Conservation (phyloP, 1,140 invertebrate species). For the Adelges cooleyi region DNA sequence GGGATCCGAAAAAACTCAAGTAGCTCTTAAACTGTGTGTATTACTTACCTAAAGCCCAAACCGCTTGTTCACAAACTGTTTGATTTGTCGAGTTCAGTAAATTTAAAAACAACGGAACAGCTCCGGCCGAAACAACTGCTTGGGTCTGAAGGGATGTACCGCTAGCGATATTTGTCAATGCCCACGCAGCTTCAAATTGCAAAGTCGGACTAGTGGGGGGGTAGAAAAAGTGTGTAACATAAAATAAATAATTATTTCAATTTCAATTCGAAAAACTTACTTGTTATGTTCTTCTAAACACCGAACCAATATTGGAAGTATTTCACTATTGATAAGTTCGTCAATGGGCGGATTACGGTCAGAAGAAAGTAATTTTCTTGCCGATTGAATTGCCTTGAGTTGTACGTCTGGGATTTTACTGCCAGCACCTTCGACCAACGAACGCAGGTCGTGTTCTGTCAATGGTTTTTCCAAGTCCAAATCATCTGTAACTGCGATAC, state of each 20-base stretch:
- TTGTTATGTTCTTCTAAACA: constrained; percentile 74
- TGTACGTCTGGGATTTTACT: constrained; percentile 58
- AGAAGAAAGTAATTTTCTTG: constrained; percentile 86
- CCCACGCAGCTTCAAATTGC: constrained; percentile 99
- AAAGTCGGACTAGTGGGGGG: constrained; percentile 80
- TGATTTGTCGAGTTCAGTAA: constrained; percentile 83
- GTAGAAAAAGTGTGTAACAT: constrained; percentile 33
- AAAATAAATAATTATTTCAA: too few species aligned
- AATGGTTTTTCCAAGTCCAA: constrained; percentile 59
- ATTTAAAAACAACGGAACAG: constrained; percentile 87
- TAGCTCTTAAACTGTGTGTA: neutral
- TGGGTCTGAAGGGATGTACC: constrained; percentile 94
- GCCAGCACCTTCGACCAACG: constrained; percentile 58
- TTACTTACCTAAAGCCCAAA: constrained; percentile 82
- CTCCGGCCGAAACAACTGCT: constrained; percentile 85
- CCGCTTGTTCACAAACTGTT: constrained; percentile 97
- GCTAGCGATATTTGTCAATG: constrained; percentile 96
- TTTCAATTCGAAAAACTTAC: constrained; percentile 40
- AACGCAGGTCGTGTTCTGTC: constrained; percentile 49
- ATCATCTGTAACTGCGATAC: constrained; percentile 45
- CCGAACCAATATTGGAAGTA: constrained; percentile 83
- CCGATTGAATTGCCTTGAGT: constrained; percentile 70
- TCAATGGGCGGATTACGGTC: constrained; percentile 99
- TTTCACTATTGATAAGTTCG: constrained; percentile 81
- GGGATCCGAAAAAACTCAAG: too few species aligned